Evolutionary conservation across 1,140 invertebrate genomes (phyloP).

Genomic region (Megalonaias nervosa): DNA sequence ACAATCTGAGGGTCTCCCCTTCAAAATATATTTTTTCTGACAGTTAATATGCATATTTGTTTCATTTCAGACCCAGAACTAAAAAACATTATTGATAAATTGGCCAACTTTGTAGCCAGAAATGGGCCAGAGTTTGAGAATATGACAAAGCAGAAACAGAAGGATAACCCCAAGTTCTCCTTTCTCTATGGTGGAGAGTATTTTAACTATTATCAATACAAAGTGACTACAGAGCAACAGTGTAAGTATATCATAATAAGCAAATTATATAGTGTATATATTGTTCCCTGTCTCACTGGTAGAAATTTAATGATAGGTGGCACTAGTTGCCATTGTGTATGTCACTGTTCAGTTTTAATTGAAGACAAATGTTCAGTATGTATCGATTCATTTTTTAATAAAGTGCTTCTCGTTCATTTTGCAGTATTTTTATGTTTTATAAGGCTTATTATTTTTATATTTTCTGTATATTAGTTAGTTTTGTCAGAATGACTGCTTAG

Average conservation of each 20-base stretch:
- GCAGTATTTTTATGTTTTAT: too few relatives aligned
- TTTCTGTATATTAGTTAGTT: too few relatives aligned
- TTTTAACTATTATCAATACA: conserved; percentile 97
- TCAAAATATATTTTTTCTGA: not conserved
- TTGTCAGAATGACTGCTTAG: too few relatives aligned
- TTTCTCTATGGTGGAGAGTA: conserved; percentile 97
- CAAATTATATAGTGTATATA: not conserved
- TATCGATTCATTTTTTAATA: too few relatives aligned
- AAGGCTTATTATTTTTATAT: too few relatives aligned
- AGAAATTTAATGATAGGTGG: not conserved
- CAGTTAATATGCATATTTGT: conserved; percentile 16
- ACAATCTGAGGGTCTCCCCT: not conserved
- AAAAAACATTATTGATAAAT: conserved; percentile 97
- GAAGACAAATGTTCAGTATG: too few relatives aligned
- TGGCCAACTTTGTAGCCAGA: conserved; percentile 97
- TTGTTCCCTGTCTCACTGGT: not conserved
- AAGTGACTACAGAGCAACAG: conserved; percentile 79
- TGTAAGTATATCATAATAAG: conserved; percentile 50
- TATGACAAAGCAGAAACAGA: conserved; percentile 98
- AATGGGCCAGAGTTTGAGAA: conserved; percentile 99
- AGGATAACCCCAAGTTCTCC: conserved; percentile 96
- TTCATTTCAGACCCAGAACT: conserved; percentile 85
- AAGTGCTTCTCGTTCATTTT: too few relatives aligned
- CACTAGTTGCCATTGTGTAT: not conserved
- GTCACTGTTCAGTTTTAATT: not conserved